A percentile compares a stretch with the other conserved stretches of the same genome.
phyloP scores from a whole-genome alignment of 2,797 vertebrate species.

The Scleropages formosus region DNA sequence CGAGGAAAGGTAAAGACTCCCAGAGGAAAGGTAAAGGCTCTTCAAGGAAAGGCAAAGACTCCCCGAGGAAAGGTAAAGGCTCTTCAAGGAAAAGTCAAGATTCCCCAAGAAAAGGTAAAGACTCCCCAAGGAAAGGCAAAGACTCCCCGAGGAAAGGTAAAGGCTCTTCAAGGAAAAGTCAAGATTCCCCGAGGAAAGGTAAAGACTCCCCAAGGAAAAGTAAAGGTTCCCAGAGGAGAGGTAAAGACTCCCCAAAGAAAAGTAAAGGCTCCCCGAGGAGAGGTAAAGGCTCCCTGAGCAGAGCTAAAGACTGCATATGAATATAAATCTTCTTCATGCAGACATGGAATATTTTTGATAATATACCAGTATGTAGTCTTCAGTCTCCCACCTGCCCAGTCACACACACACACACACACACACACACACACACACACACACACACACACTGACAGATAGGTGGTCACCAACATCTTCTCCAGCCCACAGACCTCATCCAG shows the following conservation, averaged over 20 bases:
- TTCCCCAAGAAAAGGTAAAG: constrained; percentile 52
- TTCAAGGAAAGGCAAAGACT: constrained; percentile 73
- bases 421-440: neutral
- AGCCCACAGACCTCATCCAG: neutral
- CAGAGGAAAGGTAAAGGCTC: too few species aligned
- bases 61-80: constrained; percentile 54
- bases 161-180: too few species aligned
- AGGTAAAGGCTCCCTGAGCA: too few species aligned
- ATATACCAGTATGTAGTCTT: too few species aligned
- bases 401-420: neutral
- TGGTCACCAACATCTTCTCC: neutral
- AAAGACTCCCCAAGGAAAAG: too few species aligned
- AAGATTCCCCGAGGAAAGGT: too few species aligned
- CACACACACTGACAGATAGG: constrained; percentile 23
- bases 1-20: neutral
- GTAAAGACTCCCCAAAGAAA: too few species aligned
- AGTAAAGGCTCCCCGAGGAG: too few species aligned
- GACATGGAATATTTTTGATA: too few species aligned
- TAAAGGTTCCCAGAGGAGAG: constrained; percentile 69
- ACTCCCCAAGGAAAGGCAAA: constrained; percentile 70
- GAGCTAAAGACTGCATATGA: too few species aligned
- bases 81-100: constrained; percentile 52
- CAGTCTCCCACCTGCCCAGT: neutral
- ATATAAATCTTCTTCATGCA: too few species aligned
- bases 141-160: too few species aligned